phyloP scores from a whole-genome alignment of 2,888 invertebrate genomes.

The Boloria selene region DNA sequence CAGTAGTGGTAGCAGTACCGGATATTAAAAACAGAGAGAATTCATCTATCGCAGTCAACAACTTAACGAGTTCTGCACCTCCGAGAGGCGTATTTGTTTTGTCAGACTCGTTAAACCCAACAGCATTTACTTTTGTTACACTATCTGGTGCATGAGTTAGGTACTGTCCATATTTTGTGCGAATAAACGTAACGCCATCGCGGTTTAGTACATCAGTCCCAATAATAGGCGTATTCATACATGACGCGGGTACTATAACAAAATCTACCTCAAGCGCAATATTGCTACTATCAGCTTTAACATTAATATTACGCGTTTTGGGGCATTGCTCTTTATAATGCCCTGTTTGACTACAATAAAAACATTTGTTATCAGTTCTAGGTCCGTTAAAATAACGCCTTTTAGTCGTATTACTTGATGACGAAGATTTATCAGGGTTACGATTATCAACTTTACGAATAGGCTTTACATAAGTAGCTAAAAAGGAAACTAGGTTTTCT shows the following conservation, averaged over 20 bases:
- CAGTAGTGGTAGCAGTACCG: conserved; percentile 43
- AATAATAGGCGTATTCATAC: conserved; percentile 39
- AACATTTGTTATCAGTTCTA: background rate
- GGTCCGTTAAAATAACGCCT: background rate
- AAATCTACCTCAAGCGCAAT: conserved; percentile 41
- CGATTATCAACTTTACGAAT: background rate
- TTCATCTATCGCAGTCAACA: conserved; percentile 29
- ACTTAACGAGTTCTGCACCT: conserved; percentile 12
- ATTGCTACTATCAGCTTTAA: conserved; percentile 9
- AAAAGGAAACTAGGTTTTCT: conserved; percentile 40
- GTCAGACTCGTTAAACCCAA: background rate
- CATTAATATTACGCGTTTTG: conserved; percentile 17
- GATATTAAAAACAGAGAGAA: conserved; percentile 38
- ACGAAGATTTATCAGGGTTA: background rate
- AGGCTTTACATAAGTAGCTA: conserved; percentile 42
- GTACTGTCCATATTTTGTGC: conserved; percentile 36
- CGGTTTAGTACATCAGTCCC: conserved; percentile 44
- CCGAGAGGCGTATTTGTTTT: conserved; percentile 31
- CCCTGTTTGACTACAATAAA: background rate
- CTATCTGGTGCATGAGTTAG: conserved; percentile 27
- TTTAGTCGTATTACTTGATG: too few species aligned
- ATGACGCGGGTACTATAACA: conserved; percentile 35
- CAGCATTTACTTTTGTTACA: background rate
- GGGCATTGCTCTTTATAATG: background rate
- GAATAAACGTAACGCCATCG: conserved; percentile 40